A percentile compares a stretch with the other conserved stretches of the same genome.
These are phyloP conservation scores for Notolepis coatsorum DNA, from an alignment of 2,797 vertebrate genomes.

Conservation along the genomic window DNA sequence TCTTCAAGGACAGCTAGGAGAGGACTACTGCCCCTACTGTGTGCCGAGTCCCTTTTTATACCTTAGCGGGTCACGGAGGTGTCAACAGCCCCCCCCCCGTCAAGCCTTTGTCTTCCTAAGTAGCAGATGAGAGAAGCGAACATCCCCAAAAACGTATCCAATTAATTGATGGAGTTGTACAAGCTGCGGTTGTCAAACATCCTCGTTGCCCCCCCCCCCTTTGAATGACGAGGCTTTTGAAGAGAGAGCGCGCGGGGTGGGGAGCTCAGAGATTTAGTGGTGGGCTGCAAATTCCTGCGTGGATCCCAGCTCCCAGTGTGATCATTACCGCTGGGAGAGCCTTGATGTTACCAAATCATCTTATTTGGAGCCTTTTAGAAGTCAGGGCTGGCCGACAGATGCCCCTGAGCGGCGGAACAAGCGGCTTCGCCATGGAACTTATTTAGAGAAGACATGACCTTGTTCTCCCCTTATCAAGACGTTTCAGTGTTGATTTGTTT, in stretches of 20 bases:
- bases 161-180: constrained; percentile 87
- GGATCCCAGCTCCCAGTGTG: constrained; percentile 81
- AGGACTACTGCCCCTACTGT: constrained; percentile 43
- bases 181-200: constrained; percentile 87
- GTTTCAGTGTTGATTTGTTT: too few relatives aligned
- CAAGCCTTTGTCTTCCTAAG: constrained; percentile 84
- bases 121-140: constrained; percentile 85
- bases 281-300: constrained; percentile 83
- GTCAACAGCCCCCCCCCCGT: constrained; percentile 82
- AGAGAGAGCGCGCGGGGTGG: constrained; percentile 58
- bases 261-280: constrained; percentile 72
- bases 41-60: constrained; percentile 71
- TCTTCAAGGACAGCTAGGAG: constrained; percentile 37
- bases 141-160: constrained; percentile 83
- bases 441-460: too few relatives aligned
- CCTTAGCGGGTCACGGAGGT: constrained; percentile 67
- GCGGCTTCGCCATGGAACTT: constrained; percentile 60
- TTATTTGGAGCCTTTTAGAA: constrained; percentile 76
- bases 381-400: constrained; percentile 70
- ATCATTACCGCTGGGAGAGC: constrained; percentile 81
- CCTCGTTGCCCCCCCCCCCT: too few relatives aligned
- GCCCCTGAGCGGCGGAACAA: constrained; percentile 78
- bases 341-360: constrained; percentile 85
- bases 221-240: constrained; percentile 82
- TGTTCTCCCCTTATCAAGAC: too few relatives aligned